A percentile compares a stretch with the other conserved stretches of the same genome.
These are phyloP conservation scores for Eurystomus glaucurus DNA, from an alignment of 2,797 vertebrate species.

Conservation along the genomic window DNA sequence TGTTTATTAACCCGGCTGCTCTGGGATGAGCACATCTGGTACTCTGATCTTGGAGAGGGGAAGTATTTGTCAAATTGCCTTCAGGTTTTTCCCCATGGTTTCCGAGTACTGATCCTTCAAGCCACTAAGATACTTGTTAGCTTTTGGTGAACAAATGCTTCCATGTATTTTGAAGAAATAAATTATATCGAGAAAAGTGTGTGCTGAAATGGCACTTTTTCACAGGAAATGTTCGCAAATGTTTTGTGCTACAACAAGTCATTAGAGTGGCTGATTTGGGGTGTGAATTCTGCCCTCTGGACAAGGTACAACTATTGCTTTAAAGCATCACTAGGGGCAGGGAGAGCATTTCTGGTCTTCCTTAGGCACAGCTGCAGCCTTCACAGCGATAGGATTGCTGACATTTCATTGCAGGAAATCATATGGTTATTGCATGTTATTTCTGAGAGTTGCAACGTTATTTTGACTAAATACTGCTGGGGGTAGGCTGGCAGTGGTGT, in stretches of 20 bases:
- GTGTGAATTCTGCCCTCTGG: not conserved
- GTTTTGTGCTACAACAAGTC: not conserved
- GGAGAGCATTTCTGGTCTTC: not conserved
- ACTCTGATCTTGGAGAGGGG: not conserved
- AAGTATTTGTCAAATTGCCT: not conserved
- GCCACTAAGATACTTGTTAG: not conserved
- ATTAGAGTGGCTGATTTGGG: not conserved
- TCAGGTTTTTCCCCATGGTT: not conserved
- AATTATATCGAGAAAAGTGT: not conserved
- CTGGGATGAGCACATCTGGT: not conserved
- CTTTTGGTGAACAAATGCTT: not conserved
- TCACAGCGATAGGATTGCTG: not conserved
- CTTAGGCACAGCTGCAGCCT: not conserved
- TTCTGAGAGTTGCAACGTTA: not conserved
- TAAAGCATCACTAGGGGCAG: accelerated
- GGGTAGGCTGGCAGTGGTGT: not conserved
- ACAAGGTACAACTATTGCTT: not conserved
- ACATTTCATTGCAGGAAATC: not conserved
- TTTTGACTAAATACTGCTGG: not conserved
- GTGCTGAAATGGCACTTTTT: not conserved
- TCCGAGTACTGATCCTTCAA: not conserved
- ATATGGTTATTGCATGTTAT: not conserved
- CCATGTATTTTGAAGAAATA: not conserved
- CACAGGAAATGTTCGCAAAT: not conserved
- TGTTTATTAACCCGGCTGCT: not conserved